Base-by-base conservation (phyloP, 2,888 invertebrate genomes). In the Notodonta dromedarius region DNA sequence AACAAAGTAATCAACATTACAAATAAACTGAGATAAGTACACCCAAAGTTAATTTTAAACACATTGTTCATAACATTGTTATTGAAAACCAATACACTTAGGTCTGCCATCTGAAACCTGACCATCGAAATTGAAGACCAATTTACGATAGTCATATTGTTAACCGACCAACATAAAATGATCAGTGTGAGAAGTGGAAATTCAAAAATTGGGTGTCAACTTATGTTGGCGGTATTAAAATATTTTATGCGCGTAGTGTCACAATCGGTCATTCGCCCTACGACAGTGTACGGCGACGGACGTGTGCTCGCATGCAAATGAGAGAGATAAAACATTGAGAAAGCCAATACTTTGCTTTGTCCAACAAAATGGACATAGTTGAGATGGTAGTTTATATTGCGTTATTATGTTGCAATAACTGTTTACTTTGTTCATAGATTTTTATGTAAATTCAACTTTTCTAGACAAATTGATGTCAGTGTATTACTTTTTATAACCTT, bases 241-340 rank as follows among this genome's bases (percentile, higher is more conserved):
- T 78, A 83, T 84, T 80, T 80, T 78, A 83, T 77, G 75, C 87
- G 87, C 87, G 87, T 86, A 77, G 75, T 70, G 71, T 76, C 76
- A 80, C 86, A 86, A 87, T 87, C 86, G 87, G 86, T 84, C 88
- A 84, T 83, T 87, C 80, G 79, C 85, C 83, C 77, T 75, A 72
- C 67, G 74, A 70, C 77, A 73, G 69, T 69, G 65, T 69, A 61
- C 64, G 70, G 57, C 60, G 64, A 52, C 6, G 61, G 74, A 77
- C 82, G 82, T 82, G 82, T 71, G 69, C 66, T 73, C 62, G 82
- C 79, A 79, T 80, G 71, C 63, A 69, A 77, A 78, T 76, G 71
- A 70, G 74, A 74, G 73, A 70, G 69, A 78, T 77, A 76, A 76
- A 77, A 69, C 63, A 65, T 68, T 62, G 70, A 70, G 74, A 77